Percentiles rank a stretch among this genome's conserved stretches.
Evolutionary conservation across 1,140 invertebrate species (phyloP).

Genomic region (Nephila pilipes): DNA sequence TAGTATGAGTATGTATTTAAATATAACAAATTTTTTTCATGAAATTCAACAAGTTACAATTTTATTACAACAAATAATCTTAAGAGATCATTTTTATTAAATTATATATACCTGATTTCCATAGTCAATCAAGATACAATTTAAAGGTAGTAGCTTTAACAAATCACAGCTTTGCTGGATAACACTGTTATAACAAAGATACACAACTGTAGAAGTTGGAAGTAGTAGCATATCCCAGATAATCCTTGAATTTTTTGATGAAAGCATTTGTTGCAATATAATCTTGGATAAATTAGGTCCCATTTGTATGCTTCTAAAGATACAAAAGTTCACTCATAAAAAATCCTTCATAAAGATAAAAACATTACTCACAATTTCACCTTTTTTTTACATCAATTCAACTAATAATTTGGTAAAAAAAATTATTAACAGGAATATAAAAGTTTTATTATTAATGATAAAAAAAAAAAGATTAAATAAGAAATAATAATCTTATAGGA

Average conservation of each 20-base stretch:
- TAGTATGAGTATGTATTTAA: no score
- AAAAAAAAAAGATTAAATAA: no score
- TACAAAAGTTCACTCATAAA: neutral
- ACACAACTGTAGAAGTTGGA: slow-evolving; percentile 31
- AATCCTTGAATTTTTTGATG: slow-evolving; percentile 49
- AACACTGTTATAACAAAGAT: slow-evolving; percentile 36
- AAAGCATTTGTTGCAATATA: slow-evolving; percentile 43
- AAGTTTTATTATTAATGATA: no score
- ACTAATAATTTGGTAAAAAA: no score
- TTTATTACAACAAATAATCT: no score
- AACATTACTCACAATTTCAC: no score
- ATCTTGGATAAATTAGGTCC: slow-evolving; percentile 71
- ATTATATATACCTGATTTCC: slow-evolving; percentile 83
- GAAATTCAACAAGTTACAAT: no score
- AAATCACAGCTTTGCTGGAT: slow-evolving; percentile 81
- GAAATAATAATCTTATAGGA: no score
- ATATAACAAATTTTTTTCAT: no score
- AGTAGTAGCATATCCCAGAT: slow-evolving; percentile 57
- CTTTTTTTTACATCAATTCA: no score
- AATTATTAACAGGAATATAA: no score
- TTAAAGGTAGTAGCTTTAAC: slow-evolving; percentile 82
- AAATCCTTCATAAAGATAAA: neutral
- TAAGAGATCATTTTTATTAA: neutral
- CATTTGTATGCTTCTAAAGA: slow-evolving; percentile 49
- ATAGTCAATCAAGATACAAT: slow-evolving; percentile 86